Evolutionary conservation across 2,888 invertebrate species (phyloP), one percentile per base, ranked within the genome.

Genomic region (Pherbina coryleti): DNA sequence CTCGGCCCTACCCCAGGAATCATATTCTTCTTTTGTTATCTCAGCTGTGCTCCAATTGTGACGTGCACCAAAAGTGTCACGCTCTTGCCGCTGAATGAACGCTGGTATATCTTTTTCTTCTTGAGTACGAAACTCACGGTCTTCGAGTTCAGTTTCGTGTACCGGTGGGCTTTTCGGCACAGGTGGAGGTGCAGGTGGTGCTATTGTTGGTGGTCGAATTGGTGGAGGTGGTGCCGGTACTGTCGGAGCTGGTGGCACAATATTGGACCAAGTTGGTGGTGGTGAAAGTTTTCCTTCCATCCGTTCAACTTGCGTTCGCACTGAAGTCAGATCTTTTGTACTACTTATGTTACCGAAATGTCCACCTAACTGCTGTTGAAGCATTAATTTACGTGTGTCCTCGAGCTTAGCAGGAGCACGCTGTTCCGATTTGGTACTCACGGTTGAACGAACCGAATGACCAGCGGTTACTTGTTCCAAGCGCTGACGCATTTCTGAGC

Each of bases 401-500:
- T 97, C 96, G 57, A 97, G 89, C 86, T 97, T 96, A 71, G 96
- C 94, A 28, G 93, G 92, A 0, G 93, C 92, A 0, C 95, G 91
- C 2, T 94, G 93, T 82, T 96, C 95, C 0, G 92, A 91, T 11
- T 91, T 91, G 28, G 93, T 93, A 19, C 95, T 94, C 7, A 94
- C 92, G 14, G 95, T 95, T 0, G 93, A 94, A 28, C 96, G 91
- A 0, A 97, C 94, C 3, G 96, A 96, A 88, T 97, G 96, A 83
- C 95, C 96, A 0, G 96, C 95, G 0, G 97, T 97, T 0, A 97
- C 96, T 87, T 95, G 93, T 88, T 97, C 97, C 79, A 97, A 88
- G 81, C 97, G 92, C 85, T 96, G 95, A 17, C 96, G 92, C 97
- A 97, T 97, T 90, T 97, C 97, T 0, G 96, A 95, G 86, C 96